Base-by-base conservation (phyloP, 2,888 invertebrate genomes). In the Caenorhabditis sp. region DNA sequence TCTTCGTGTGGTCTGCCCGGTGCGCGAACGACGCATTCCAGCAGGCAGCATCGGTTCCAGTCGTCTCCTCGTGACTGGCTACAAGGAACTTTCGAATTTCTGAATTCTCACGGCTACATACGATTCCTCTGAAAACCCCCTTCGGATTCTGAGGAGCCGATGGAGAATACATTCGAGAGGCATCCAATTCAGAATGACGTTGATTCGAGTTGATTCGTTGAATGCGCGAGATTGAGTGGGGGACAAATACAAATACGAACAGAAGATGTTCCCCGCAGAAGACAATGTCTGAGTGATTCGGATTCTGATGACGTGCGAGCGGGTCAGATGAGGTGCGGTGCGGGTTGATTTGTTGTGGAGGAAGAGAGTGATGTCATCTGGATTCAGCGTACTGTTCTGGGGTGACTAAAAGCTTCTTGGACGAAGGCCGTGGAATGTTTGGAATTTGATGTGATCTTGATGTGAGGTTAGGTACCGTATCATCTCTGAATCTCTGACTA, bases 51-150 rank as follows among this genome's bases (percentile, higher is more conserved):
- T 65, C 67, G 56, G 67, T 68, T 67, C 65, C 65, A 56, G 56
- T 68, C 51, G 18, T 8, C 65, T 53, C 55, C 67, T 56, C 67
- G 67, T 68, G 67, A 68, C 44, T 37, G 6, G 32, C 65, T 53
- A 65, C 53, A 64, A 67, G 24, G 37, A 37, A 67, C 18, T 47
- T 47, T 47, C 47, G 47, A 47, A 47, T 47, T 18, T 18, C 20
- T 6, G n/a, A 18, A 47, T 47, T 40, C n/a, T n/a, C n/a, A n/a
- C n/a, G n/a, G n/a, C n/a, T n/a, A n/a, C n/a, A n/a, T n/a, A n/a
- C n/a, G n/a, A n/a, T n/a, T n/a, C n/a, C n/a, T n/a, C n/a, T n/a
- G n/a, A n/a, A n/a, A n/a, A n/a, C n/a, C n/a, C n/a, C 40, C 40
- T 40, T 13, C 32, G 32, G 55, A 53, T 65, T 65, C 50, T 35